A percentile compares a stretch with the other conserved stretches of the same genome.
Evolutionary conservation across 2,888 invertebrate species (phyloP).

Genomic region (Xylocampa areola): DNA sequence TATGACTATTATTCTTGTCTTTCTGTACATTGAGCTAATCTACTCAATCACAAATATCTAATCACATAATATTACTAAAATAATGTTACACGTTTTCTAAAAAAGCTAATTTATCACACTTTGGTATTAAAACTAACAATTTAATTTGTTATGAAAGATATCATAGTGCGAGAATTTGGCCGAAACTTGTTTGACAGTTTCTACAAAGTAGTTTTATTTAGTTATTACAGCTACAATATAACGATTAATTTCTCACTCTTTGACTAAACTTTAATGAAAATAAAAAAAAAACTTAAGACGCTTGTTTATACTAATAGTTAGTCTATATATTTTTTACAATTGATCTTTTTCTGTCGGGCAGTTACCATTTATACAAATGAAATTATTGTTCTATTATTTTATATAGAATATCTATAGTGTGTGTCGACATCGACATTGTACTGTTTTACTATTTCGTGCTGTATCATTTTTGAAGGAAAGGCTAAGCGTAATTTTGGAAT

Average conservation of each 20-base stretch:
- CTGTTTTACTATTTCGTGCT: conserved; percentile 20
- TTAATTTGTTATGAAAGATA: conserved; percentile 34
- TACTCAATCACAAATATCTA: conserved; percentile 60
- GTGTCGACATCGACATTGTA: conserved; percentile 21
- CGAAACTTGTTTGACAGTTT: conserved; percentile 43
- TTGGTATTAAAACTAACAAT: conserved; percentile 62
- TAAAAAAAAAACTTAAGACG: conserved; percentile 8
- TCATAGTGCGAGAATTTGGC: conserved; percentile 52
- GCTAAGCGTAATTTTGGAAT: conserved; percentile 12
- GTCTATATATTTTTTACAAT: conserved; percentile 30
- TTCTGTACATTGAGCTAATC: conserved; percentile 70
- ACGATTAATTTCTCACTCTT: conserved; percentile 69
- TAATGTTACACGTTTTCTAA: conserved; percentile 56
- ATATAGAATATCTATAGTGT: conserved; percentile 20
- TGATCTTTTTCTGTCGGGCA: conserved; percentile 27
- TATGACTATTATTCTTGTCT: conserved; percentile 62
- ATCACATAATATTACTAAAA: conserved; percentile 56
- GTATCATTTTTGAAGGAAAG: conserved; percentile 10
- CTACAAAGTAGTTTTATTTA: conserved; percentile 28
- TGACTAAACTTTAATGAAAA: conserved; percentile 56
- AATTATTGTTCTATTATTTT: conserved; percentile 8
- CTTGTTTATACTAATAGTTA: conserved; percentile 27
- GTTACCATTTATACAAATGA: conserved; percentile 23
- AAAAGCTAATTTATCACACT: conserved; percentile 74
- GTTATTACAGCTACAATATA: conserved; percentile 35